Base-by-base conservation (phyloP, 2,888 invertebrate species). In the Notocelia uddmanniana region DNA sequence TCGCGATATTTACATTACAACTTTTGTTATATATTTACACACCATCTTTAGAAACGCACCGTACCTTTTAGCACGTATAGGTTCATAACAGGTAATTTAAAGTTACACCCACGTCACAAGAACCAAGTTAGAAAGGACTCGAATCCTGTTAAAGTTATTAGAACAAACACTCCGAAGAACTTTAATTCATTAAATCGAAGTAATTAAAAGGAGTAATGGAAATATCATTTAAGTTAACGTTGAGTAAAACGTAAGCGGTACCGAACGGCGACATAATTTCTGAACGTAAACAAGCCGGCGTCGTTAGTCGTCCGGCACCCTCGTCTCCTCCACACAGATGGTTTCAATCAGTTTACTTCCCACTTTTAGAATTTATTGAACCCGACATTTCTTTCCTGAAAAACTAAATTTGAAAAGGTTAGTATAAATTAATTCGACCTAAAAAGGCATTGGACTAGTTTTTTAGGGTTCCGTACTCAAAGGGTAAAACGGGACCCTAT, bases 311-410 rank as follows among this genome's bases (percentile, higher is more conserved):
- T 58, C 75, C 60, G 34, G 59, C 60, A 66, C 80, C 82, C 80
- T 81, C 81, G 77, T 83, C 81, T 76, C 74, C 81, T 76, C 74
- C 34, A 59, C 73, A 78, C 74, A 75, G 76, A 81, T 84, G 76
- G 79, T 77, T 73, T 76, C 76, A 81, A 81, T 83, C 82, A 81
- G 81, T 83, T 83, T 81, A 75, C 76, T 76, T 76, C 68, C 71
- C 73, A 75, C 69, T 62, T 60, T 50, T 57, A 68, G 50, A 75
- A 70, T 68, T 62, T 19, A 63, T 60, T 19, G 19, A n/a, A 63
- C 21, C 19, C 41, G 15, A 26, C 5, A 18, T 19, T 50, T 34
- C 34, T 63, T 15, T 48, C 3, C 9, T 18, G 26, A 11, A 45
- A 23, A 48, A n/a, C n/a, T n/a, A n/a, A n/a, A n/a, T n/a, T n/a